Evolutionary conservation across 2,797 vertebrate species (phyloP), one percentile per base, ranked within the genome.

Genomic region (Monodelphis domestica): DNA sequence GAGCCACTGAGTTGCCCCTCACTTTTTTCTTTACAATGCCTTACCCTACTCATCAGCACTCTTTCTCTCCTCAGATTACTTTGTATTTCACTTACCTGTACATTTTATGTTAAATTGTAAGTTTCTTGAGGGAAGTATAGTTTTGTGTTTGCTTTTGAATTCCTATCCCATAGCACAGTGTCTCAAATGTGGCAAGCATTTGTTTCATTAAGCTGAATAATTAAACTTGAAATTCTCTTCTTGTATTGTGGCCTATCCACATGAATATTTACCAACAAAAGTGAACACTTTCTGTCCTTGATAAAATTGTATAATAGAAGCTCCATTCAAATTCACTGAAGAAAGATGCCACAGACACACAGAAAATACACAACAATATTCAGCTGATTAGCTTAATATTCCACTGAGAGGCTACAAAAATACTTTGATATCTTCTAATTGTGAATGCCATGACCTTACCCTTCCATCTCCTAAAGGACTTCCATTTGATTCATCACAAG

Each of bases 301-400:
- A 54, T 50, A 33, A 26, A 26, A 15, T 57, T 89, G 92, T 92
- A 88, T 84, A 88, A 33, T 0, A 91, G 63, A 96, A 93, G 88
- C 28, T 51, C 90, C 63, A 88, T 56, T 70, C 93, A 96, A 95
- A 89, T 59, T 56, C 90, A 57, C 91, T 94, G 88, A 94, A 95
- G 90, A 95, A 93, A 92, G 30, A 95, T 84, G 54, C 92, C 84
- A 88, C 96, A 97, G 92, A 92, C 94, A 93, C 91, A 95, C 55
- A 56, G 91, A 93, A 96, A 95, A 92, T 52, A 45, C 88, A 87
- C 90, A 95, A 59, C 95, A 89, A 93, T 93, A 94, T 94, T 94
- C 50, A 90, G 90, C 91, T 95, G 93, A 95, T 95, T 95, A 95
- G 91, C 92, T 96, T 96, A 93, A 94, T 92, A 93, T 91, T 91